Evolutionary conservation across 2,888 invertebrate genomes (phyloP).

Genomic region (Amblyjoppa proteus): DNA sequence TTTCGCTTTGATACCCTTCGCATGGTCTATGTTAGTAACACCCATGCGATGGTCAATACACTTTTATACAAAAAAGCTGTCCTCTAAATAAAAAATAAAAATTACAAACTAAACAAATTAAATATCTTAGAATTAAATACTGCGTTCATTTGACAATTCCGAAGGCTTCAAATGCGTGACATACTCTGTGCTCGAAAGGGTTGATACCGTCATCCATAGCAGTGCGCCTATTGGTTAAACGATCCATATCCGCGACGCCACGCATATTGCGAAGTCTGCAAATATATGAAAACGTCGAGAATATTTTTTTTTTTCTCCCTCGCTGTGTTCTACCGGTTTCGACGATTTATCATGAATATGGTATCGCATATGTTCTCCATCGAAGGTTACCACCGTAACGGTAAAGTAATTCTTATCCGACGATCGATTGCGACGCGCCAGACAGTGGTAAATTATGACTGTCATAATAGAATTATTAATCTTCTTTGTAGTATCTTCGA

Average conservation of each 20-base stretch:
- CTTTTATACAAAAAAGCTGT: neutral
- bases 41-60: neutral
- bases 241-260: conserved; percentile 60
- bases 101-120: no score
- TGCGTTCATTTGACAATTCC: neutral
- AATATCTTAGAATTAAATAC: neutral
- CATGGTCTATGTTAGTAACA: neutral
- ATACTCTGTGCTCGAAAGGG: conserved; percentile 69
- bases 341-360: neutral
- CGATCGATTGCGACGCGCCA: neutral
- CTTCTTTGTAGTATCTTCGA: neutral
- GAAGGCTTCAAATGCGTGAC: conserved; percentile 54
- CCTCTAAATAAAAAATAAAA: neutral
- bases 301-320: conserved; percentile 8
- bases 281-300: conserved; percentile 48
- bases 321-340: neutral
- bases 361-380: neutral
- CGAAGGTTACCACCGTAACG: neutral
- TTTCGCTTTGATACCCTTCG: neutral
- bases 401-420: neutral
- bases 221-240: conserved; percentile 52
- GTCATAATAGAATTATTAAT: neutral
- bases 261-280: conserved; percentile 68
- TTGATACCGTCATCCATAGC: conserved; percentile 70
- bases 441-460: neutral